Base-by-base conservation (phyloP, 2,113 vertebrate species). In the Tupaia tana region DNA sequence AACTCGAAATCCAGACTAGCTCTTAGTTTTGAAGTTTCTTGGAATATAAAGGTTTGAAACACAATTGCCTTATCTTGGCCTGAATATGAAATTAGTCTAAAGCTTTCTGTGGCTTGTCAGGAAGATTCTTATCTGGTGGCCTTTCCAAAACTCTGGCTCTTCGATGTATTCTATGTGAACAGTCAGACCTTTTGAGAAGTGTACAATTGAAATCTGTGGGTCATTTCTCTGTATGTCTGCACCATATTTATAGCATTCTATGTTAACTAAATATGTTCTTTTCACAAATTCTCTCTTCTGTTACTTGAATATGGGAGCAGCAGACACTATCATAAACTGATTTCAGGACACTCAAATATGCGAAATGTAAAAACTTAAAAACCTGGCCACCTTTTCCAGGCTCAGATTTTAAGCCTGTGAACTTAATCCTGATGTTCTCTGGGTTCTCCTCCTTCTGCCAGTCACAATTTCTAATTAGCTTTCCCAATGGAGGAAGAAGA, bases 391-490 rank as follows among this genome's bases (percentile, higher is more conserved):
- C 97, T 97, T 98, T 94, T 97, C 93, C 69, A 90, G 95, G 97
- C 96, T 89, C 29, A 96, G 98, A 97, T 95, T 79, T 98, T 95
- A 88, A 96, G 95, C 88, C 83, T 96, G 96, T 97, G 98, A 98
- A 98, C 98, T 98, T 98, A 95, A 98, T 98, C 98, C 98, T 97
- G 98, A 92, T 98, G 97, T 99, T 98, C 98, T 98, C 95, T 95
- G 97, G 97, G 98, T 98, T 98, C 97, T 97, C 98, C 98, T 98
- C 98, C 98, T 98, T 97, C 95, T 97, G 98, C 98, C 99, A 99
- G 98, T 99, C 99, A 98, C 98, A 98, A 99, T 99, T 99, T 98
- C 98, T 98, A 99, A 98, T 98, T 99, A 99, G 99, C 98, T 99
- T 98, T 98, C 98, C 99, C 95, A 95, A 90, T 95, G 98, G 98